Evolutionary conservation across 2,113 vertebrate genomes (phyloP).

Genomic region (Cochlearius cochlearius): DNA sequence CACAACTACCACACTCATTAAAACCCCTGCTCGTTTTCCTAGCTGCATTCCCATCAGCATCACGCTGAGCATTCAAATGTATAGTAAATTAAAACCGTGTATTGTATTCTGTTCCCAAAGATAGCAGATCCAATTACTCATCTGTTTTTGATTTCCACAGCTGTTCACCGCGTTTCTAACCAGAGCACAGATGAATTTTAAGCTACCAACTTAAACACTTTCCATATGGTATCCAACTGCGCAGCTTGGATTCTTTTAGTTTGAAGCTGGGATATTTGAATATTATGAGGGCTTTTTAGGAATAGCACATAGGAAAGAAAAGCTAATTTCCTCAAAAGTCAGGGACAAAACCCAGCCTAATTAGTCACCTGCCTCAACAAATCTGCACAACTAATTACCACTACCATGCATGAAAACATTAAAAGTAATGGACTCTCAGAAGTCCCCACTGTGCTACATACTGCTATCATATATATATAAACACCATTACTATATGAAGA

Average conservation of each 20-base stretch:
- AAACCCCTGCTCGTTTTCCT: neutral
- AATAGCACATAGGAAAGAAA: neutral
- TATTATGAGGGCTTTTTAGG: neutral
- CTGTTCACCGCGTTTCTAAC: neutral
- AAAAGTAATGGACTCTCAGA: neutral
- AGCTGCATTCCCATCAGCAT: neutral
- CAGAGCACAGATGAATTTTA: neutral
- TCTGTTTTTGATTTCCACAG: slow-evolving; percentile 20
- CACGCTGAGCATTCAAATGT: neutral
- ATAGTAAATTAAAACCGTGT: neutral
- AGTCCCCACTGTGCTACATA: neutral
- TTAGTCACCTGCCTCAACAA: neutral
- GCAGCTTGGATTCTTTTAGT: neutral
- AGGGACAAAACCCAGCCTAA: neutral
- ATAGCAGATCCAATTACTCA: neutral
- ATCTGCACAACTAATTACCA: neutral
- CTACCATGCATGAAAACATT: neutral
- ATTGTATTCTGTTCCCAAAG: slow-evolving; percentile 11
- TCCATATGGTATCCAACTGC: neutral
- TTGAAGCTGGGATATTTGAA: neutral
- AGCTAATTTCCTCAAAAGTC: neutral
- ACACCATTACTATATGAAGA: neutral
- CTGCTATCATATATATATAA: neutral
- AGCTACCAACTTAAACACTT: neutral
- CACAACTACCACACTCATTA: neutral